These are phyloP conservation scores for Cyprinella venusta DNA, from an alignment of 2,797 vertebrate genomes.

Conservation along the genomic window DNA sequence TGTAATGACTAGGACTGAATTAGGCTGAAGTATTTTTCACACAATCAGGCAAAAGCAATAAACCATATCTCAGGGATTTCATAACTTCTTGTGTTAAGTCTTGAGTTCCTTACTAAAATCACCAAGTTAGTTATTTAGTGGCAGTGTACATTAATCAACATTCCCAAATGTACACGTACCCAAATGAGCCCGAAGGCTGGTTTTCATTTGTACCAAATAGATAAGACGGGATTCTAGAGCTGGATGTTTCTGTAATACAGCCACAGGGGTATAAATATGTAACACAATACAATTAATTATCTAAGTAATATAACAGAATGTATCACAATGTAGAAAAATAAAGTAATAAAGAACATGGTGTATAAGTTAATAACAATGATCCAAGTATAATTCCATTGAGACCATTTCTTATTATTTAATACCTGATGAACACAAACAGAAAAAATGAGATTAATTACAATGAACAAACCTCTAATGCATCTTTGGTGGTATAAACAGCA, in stretches of 20 bases:
- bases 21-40: slow-evolving; percentile 1
- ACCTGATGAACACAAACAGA: neutral
- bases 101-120: neutral
- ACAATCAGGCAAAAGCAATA: neutral
- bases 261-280: slow-evolving; percentile 15
- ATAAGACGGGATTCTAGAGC: neutral
- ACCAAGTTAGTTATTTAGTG: neutral
- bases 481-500: neutral
- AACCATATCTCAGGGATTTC: neutral
- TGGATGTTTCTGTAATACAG: neutral
- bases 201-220: neutral
- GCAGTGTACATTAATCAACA: too few species aligned
- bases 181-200: too few species aligned
- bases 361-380: neutral
- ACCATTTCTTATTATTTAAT: neutral
- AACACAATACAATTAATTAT: neutral
- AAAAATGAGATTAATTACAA: neutral
- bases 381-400: neutral
- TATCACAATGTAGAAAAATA: neutral
- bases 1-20: slow-evolving; percentile 21
- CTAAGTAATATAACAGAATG: neutral
- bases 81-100: neutral
- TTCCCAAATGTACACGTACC: too few species aligned
- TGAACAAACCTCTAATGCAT: neutral
- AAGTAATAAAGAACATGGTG: neutral